Percentiles rank a stretch among this genome's conserved stretches.
Evolutionary conservation across 2,797 vertebrate species (phyloP).

Genomic region (Myiothlypis chrysogaster): DNA sequence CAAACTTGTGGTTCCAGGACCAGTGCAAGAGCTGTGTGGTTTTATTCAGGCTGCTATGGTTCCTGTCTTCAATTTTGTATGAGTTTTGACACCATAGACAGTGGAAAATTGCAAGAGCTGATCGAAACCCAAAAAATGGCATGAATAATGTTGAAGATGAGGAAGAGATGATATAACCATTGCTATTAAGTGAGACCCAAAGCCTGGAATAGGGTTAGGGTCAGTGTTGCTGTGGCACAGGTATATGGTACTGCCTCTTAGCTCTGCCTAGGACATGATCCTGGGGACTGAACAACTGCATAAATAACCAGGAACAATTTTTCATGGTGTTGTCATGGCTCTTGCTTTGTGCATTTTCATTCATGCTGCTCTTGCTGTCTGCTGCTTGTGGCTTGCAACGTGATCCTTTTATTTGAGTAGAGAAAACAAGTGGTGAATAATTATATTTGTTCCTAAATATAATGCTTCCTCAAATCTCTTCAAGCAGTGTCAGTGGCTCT

Average conservation of each 20-base stretch:
- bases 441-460: not conserved
- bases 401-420: not conserved
- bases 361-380: not conserved
- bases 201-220: too few relatives aligned
- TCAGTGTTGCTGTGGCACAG: not conserved
- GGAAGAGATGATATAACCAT: not conserved
- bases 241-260: not conserved
- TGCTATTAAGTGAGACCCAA: not conserved
- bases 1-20: not conserved
- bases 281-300: not conserved
- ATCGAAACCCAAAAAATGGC: not conserved
- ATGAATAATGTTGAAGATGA: not conserved
- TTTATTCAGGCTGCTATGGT: not conserved
- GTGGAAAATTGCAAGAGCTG: not conserved
- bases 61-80: not conserved
- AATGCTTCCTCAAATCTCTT: constrained; percentile 25
- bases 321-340: not conserved
- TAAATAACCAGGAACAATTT: not conserved
- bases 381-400: not conserved
- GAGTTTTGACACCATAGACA: not conserved
- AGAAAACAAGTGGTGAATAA: not conserved
- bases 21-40: not conserved
- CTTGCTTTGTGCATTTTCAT: not conserved
- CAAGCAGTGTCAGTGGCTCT: not conserved
- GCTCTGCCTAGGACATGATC: rapidly evolving